phyloP scores from a whole-genome alignment of 2,888 invertebrate genomes.

The Macrosiphum euphorbiae region DNA sequence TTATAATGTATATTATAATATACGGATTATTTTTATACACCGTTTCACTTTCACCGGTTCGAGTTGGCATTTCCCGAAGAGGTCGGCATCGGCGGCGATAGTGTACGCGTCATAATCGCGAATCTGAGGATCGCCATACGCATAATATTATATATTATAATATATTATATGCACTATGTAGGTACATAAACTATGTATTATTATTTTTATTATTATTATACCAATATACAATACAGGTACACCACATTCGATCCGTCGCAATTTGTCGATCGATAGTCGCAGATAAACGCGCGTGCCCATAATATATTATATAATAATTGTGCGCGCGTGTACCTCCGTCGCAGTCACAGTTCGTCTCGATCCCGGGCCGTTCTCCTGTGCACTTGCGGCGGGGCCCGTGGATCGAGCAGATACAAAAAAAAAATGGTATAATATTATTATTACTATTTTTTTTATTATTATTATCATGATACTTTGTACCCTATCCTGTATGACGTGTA shows the following conservation, averaged over 20 bases:
- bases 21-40: background rate
- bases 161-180: background rate
- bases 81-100: background rate
- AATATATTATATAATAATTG: background rate
- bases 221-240: background rate
- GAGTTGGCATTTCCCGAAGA: too few species aligned
- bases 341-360: background rate
- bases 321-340: background rate
- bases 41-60: constrained; percentile 11
- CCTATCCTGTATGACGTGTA: background rate
- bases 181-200: background rate
- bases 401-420: background rate
- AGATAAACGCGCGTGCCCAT: constrained; percentile 12
- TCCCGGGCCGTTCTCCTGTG: background rate
- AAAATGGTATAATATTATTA: background rate
- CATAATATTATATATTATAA: background rate
- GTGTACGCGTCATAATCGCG: background rate
- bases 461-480: background rate
- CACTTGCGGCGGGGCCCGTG: background rate
- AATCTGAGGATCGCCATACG: background rate
- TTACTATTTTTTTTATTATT: background rate
- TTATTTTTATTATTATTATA: background rate
- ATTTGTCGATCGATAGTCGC: constrained; percentile 19
- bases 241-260: background rate
- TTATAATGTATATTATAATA: background rate